These are phyloP conservation scores for Anguilla rostrata DNA, from an alignment of 2,113 vertebrate species.

Conservation along the genomic window DNA sequence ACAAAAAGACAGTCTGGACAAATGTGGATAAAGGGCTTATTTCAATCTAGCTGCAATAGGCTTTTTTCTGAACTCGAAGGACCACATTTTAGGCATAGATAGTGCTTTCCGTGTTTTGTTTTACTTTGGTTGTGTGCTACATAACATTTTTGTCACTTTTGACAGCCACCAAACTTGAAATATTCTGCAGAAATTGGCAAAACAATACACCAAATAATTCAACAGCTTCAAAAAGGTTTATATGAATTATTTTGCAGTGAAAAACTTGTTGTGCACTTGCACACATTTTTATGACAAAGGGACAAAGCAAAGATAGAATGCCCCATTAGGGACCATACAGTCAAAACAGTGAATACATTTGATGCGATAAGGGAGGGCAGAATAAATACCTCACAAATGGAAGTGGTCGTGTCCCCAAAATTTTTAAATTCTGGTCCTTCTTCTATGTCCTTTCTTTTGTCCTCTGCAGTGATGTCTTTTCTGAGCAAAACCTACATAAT, in stretches of 20 bases:
- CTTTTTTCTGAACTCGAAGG: too few species aligned
- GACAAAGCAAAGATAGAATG: not conserved
- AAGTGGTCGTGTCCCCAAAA: slow-evolving; percentile 34
- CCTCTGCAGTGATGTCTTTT: slow-evolving; percentile 52
- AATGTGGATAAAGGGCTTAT: not conserved
- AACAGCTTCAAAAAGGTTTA: too few species aligned
- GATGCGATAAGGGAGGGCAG: not conserved
- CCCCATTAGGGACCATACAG: not conserved
- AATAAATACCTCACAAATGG: slow-evolving; percentile 49
- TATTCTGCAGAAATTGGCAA: not conserved
- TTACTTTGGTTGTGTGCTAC: not conserved
- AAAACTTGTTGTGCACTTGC: not conserved
- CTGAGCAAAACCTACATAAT: slow-evolving; percentile 62
- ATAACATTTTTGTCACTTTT: not conserved
- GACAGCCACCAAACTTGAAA: not conserved
- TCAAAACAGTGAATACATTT: too few species aligned
- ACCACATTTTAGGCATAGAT: too few species aligned
- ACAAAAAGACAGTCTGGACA: not conserved
- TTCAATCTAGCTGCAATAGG: not conserved
- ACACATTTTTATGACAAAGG: too few species aligned
- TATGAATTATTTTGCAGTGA: not conserved
- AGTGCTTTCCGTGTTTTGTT: not conserved
- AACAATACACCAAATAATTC: not conserved
- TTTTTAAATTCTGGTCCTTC: slow-evolving; percentile 31
- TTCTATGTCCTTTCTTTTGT: slow-evolving; percentile 12